These are phyloP conservation scores for Panulirus ornatus DNA, from an alignment of 1,140 invertebrate genomes.

Conservation along the genomic window DNA sequence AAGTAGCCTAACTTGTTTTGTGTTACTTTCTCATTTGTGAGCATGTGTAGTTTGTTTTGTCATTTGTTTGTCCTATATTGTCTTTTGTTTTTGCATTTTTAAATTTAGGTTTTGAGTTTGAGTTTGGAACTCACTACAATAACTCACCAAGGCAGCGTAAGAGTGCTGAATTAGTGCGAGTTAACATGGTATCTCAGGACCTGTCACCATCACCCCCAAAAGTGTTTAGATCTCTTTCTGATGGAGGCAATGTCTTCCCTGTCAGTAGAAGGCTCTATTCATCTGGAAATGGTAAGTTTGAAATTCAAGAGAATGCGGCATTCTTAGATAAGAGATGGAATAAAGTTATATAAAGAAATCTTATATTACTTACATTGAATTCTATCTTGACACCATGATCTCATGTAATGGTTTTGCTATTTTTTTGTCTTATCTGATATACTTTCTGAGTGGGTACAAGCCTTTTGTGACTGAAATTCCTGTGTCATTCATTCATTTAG, in stretches of 20 bases:
- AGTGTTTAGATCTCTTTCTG: conserved; percentile 69
- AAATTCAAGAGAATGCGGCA: no score
- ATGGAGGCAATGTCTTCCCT: conserved; percentile 68
- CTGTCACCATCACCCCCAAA: conserved; percentile 62
- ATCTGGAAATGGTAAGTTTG: conserved; percentile 45
- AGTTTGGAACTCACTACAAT: conserved; percentile 67
- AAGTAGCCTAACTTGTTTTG: no score
- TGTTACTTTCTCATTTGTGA: conserved; percentile 23
- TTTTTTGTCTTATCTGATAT: no score
- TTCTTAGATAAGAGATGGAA: no score
- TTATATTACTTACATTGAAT: no score
- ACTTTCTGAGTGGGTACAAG: no score
- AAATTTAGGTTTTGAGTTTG: conserved; percentile 67
- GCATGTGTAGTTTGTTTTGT: conserved; percentile 44
- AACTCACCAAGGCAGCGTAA: conserved; percentile 65
- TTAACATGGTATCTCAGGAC: conserved; percentile 39
- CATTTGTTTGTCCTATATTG: conserved; percentile 23
- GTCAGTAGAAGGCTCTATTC: conserved; percentile 59
- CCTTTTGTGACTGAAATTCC: no score
- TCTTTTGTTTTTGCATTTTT: conserved; percentile 40
- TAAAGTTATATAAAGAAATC: no score
- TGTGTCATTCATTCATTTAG: no score
- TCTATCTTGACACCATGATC: no score
- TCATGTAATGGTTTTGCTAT: no score
- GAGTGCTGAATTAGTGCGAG: conserved; percentile 57